Base-by-base conservation (phyloP, 2,888 invertebrate genomes). In the Desoria tigrina region DNA sequence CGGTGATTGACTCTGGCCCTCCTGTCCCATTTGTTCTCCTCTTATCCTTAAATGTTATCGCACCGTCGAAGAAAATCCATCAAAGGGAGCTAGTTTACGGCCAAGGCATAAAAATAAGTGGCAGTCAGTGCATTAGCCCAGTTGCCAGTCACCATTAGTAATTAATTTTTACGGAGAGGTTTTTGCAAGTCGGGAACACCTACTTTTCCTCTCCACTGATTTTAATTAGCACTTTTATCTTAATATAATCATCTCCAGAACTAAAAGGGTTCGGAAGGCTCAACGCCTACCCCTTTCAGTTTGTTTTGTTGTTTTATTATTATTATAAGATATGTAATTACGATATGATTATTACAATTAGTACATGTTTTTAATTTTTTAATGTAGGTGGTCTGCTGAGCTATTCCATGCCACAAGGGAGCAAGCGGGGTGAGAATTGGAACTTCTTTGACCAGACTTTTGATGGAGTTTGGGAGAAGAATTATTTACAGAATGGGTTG, bases 381-480 rank as follows among this genome's bases (percentile, higher is more conserved):
- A n/a, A n/a, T 51, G 24, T 84, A 89, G 94, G 90, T 78, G 91
- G 91, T 23, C 85, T 93, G 62, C 84, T 92, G 32, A 87, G 90
- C 68, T 95, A 94, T 82, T 86, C 89, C 55, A 91, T 93, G 88
- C 90, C 91, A 18, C 90, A 92, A 79, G 94, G 94, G 18, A 90
- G 92, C 82, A 87, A 88, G 78, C 84, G 90, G 27, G 89, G 89
- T 72, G 86, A 87, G 74, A 88, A 87, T 56, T 86, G 91, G 81
- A 90, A 92, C 79, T 86, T 94, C 74, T 88, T 87, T 72, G 94
- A 94, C 81, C 86, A 86, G 71, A 87, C 88, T 24, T 94, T 94
- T 82, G 94, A 94, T 80, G 92, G 92, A 1, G 84, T 87, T 77
- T 89, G 90, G 88, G 86, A 87, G 77, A 88, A 87, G 2, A 87